Conservation (phyloP, 2,888 invertebrate species). For the Amphipoea lucens region DNA sequence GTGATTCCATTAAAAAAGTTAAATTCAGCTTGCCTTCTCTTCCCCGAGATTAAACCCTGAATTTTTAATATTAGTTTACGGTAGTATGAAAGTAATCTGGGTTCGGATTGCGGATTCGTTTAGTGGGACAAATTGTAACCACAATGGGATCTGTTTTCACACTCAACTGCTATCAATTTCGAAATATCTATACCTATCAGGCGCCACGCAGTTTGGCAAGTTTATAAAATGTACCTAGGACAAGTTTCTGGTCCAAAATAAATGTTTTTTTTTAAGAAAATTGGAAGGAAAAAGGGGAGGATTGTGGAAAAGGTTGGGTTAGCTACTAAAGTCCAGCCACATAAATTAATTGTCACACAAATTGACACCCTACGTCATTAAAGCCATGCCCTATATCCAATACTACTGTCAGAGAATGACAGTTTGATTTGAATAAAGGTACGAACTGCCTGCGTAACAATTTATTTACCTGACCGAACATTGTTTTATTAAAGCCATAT, state of each 20-base stretch:
- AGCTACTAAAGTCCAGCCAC: not conserved
- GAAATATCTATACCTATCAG: not conserved
- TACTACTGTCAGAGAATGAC: not conserved
- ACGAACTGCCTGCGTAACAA: not conserved
- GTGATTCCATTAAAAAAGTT: constrained; percentile 36
- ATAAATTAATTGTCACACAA: not conserved
- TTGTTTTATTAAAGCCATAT: not conserved
- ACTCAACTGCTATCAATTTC: not conserved
- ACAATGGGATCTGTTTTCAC: constrained; percentile 34
- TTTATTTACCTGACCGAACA: not conserved
- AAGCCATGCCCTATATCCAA: not conserved
- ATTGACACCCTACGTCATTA: not conserved
- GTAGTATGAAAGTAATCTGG: constrained; percentile 34
- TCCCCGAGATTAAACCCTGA: constrained; percentile 53
- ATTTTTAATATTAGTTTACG: constrained; percentile 58
- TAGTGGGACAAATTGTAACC: constrained; percentile 42
- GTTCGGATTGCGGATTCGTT: constrained; percentile 44
- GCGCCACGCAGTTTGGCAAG: not conserved
- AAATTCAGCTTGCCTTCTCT: constrained; percentile 23
- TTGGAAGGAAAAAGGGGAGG: too few species aligned
- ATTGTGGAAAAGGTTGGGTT: too few species aligned
- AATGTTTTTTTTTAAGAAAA: too few species aligned
- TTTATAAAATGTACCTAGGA: not conserved
- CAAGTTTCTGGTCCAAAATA: too few species aligned
- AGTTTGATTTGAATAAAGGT: not conserved